Percentiles rank a stretch among this genome's conserved stretches.
These are phyloP conservation scores for Mamestra configurata DNA, from an alignment of 1,140 invertebrate species.

Conservation along the genomic window DNA sequence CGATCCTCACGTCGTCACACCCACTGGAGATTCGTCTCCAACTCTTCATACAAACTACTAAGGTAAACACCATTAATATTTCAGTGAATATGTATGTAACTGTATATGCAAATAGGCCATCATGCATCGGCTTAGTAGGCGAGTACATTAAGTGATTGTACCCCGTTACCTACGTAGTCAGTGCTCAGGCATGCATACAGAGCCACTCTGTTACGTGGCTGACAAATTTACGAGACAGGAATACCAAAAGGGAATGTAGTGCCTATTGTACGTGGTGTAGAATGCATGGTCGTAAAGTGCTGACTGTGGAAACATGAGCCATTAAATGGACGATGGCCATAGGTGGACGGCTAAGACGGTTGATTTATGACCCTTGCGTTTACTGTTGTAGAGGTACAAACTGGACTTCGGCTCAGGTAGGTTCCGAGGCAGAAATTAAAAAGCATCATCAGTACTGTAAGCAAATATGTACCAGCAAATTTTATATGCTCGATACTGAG, in stretches of 20 bases:
- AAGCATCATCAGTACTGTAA: too few species aligned
- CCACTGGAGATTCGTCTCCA: neutral
- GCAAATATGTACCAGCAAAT: too few species aligned
- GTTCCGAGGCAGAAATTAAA: too few species aligned
- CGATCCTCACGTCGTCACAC: neutral
- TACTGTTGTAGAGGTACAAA: too few species aligned
- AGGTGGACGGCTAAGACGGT: neutral
- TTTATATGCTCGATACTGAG: too few species aligned
- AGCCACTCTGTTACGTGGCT: constrained; percentile 36
- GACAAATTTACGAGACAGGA: constrained; percentile 49
- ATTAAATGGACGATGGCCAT: neutral
- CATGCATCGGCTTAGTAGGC: constrained; percentile 6
- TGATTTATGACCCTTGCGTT: neutral
- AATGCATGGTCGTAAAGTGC: neutral
- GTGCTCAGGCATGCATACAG: constrained; percentile 47
- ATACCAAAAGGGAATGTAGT: constrained; percentile 40
- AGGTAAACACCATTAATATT: constrained; percentile 1
- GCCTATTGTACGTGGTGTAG: constrained; percentile 7
- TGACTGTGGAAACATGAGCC: neutral
- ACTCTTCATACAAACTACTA: neutral
- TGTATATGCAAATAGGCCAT: constrained; percentile 20
- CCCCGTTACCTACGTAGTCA: neutral
- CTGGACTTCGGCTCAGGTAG: too few species aligned
- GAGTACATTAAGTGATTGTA: constrained; percentile 47
- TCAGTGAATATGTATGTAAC: constrained; percentile 3